A percentile compares a stretch with the other conserved stretches of the same genome.
These are phyloP conservation scores for Coelogynopora nodosa DNA, from an alignment of 2,888 invertebrate genomes.

Conservation along the genomic window DNA sequence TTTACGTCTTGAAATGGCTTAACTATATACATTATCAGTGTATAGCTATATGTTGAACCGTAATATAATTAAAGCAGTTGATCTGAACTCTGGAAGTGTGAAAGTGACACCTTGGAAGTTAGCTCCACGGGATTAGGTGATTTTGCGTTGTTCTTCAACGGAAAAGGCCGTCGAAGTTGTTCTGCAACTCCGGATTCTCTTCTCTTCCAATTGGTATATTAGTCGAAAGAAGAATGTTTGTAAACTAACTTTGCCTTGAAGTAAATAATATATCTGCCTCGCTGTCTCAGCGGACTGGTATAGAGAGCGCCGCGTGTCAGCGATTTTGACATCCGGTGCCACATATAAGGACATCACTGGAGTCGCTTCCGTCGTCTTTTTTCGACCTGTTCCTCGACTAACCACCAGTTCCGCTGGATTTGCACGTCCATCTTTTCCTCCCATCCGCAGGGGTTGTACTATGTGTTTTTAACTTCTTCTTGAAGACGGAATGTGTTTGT, in stretches of 20 bases:
- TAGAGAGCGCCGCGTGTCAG: neutral
- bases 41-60: neutral
- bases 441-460: neutral
- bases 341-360: neutral
- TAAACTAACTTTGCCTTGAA: too few relatives aligned
- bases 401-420: neutral
- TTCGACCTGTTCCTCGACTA: neutral
- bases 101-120: neutral
- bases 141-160: neutral
- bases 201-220: neutral
- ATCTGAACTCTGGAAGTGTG: neutral
- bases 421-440: neutral
- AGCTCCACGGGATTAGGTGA: neutral
- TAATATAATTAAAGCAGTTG: neutral
- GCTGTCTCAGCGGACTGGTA: too few relatives aligned
- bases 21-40: too few relatives aligned
- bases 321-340: neutral
- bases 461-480: neutral
- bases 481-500: neutral
- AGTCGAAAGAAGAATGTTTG: neutral
- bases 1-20: too few relatives aligned
- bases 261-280: too few relatives aligned
- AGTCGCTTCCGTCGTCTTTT: neutral
- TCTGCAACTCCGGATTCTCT: neutral
- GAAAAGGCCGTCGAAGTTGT: slow-evolving; percentile 10